Percentiles rank a stretch among this genome's conserved stretches.
Evolutionary conservation across 2,888 invertebrate genomes (phyloP).

Genomic region (Dexiosoma caninum): DNA sequence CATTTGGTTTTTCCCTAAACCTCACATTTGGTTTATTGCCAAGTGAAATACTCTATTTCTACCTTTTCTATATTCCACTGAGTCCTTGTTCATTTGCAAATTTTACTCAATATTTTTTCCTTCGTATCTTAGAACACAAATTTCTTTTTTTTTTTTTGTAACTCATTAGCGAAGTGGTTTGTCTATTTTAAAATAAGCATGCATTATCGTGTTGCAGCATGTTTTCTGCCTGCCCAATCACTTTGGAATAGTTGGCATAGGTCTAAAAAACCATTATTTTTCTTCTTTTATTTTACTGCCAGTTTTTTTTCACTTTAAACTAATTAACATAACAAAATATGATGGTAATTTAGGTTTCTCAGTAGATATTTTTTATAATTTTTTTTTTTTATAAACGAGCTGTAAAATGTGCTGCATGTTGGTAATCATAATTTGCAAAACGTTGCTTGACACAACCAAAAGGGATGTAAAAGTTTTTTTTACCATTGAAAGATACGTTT

Average conservation of each 20-base stretch:
- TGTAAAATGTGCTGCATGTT: neutral
- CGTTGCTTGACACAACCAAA: too few species aligned
- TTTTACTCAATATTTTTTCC: constrained; percentile 5
- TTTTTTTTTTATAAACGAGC: neutral
- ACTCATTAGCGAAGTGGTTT: constrained; percentile 55
- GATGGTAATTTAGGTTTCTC: constrained; percentile 45
- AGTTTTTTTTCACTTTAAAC: constrained; percentile 15
- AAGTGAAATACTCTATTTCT: neutral
- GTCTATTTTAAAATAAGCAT: neutral
- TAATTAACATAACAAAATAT: constrained; percentile 53
- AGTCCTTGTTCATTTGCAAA: constrained; percentile 10
- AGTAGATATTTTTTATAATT: neutral
- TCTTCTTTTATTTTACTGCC: neutral
- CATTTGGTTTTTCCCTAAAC: neutral
- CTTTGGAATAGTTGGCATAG: constrained; percentile 34
- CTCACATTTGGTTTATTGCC: constrained; percentile 29
- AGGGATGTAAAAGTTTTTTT: too few species aligned
- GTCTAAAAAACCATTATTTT: constrained; percentile 14
- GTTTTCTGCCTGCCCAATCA: neutral
- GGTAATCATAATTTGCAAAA: neutral
- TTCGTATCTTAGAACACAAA: neutral
- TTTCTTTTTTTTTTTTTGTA: constrained; percentile 18
- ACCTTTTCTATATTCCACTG: neutral
- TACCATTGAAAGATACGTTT: too few species aligned
- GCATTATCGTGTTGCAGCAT: constrained; percentile 9